phyloP scores from a whole-genome alignment of 2,797 vertebrate species.

The Premnoplex brunnescens region DNA sequence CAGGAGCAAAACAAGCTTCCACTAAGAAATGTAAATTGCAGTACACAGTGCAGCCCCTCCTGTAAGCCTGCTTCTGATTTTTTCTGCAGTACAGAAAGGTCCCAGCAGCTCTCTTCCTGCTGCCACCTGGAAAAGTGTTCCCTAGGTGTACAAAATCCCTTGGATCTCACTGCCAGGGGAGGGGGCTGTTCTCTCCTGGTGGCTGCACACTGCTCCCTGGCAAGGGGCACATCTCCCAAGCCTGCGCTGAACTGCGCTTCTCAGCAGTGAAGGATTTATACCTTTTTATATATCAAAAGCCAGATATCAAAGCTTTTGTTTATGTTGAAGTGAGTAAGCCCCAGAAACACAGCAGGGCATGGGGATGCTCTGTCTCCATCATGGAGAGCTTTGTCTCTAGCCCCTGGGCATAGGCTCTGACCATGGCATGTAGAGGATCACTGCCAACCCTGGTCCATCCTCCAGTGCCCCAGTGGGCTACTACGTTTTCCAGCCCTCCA shows the following conservation, averaged over 20 bases:
- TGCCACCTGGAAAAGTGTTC: not conserved
- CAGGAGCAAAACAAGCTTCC: not conserved
- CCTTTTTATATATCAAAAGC: not conserved
- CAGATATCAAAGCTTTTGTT: not conserved
- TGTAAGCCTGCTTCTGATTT: not conserved
- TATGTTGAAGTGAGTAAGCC: not conserved
- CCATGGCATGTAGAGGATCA: not conserved
- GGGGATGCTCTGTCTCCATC: fast-evolving
- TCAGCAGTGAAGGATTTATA: not conserved
- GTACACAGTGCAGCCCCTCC: not conserved
- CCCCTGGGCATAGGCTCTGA: too few species aligned
- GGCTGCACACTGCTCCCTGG: not conserved
- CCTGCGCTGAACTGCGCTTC: not conserved
- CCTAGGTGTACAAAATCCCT: not conserved
- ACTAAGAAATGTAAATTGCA: not conserved
- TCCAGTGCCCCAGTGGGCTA: not conserved
- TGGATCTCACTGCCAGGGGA: not conserved
- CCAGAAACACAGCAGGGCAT: not conserved
- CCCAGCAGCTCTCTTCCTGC: not conserved
- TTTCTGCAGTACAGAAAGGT: not conserved
- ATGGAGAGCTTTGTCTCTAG: fast-evolving
- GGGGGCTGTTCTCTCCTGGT: not conserved
- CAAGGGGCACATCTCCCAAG: not conserved
- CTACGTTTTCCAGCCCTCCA: not conserved
- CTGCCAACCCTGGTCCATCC: not conserved